phyloP scores from a whole-genome alignment of 2,113 vertebrate species.

The Aspiorhynchus laticeps region DNA sequence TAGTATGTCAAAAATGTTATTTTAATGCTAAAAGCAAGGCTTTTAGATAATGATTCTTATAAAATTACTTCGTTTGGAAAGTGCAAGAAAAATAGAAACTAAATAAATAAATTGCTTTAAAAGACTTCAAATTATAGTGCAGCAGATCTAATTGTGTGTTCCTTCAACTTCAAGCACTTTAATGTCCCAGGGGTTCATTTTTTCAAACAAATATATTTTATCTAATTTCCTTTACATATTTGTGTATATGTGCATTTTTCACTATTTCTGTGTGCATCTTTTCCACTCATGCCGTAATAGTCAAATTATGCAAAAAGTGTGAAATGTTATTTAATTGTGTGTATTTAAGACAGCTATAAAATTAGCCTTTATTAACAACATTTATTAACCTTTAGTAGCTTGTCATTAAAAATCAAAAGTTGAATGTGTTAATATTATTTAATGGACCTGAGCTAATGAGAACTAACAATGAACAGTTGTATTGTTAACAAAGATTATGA shows the following conservation, averaged over 20 bases:
- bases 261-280: neutral
- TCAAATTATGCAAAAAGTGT: neutral
- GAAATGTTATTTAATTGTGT: neutral
- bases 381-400: too few species aligned
- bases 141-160: neutral
- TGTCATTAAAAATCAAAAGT: too few species aligned
- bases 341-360: too few species aligned
- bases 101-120: neutral
- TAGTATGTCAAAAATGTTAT: neutral
- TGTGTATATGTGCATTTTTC: neutral
- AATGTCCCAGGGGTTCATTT: neutral
- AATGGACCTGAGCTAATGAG: too few species aligned
- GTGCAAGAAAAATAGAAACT: neutral
- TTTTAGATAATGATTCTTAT: slow-evolving; percentile 6
- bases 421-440: too few species aligned
- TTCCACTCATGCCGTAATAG: neutral
- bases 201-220: neutral
- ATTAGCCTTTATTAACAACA: too few species aligned
- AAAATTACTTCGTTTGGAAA: neutral
- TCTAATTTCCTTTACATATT: neutral
- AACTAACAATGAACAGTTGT: too few species aligned
- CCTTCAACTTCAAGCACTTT: slow-evolving; percentile 20
- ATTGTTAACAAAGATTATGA: too few species aligned
- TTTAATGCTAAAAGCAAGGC: neutral
- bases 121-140: neutral